Evolutionary conservation across 2,113 vertebrate species (phyloP).

Genomic region (Tauraco erythrolophus): DNA sequence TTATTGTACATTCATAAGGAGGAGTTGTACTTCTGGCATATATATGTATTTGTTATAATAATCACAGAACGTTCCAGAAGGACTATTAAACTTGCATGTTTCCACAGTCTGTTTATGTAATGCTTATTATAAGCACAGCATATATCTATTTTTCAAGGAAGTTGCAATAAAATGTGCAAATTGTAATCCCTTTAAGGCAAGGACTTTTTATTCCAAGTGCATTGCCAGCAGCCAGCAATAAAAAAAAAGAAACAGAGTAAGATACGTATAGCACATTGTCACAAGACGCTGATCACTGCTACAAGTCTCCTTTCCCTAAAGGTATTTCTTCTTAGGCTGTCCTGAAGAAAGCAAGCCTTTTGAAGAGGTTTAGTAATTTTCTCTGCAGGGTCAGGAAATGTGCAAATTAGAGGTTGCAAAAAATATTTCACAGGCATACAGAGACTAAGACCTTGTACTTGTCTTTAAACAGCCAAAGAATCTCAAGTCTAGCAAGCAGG

Average conservation of each 20-base stretch:
- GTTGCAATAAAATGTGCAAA: conserved; percentile 27
- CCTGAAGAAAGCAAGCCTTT: not conserved
- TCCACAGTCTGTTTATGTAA: conserved; percentile 29
- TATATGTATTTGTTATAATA: not conserved
- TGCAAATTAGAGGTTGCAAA: conserved; percentile 45
- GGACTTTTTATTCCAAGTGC: not conserved
- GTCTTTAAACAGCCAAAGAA: conserved; percentile 37
- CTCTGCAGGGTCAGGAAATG: conserved; percentile 22
- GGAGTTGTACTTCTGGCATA: not conserved
- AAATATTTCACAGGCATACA: conserved; percentile 21
- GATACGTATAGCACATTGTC: not conserved
- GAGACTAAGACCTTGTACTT: conserved; percentile 20
- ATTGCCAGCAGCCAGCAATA: not conserved
- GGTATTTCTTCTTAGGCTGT: not conserved
- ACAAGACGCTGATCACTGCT: not conserved
- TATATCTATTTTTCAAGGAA: conserved; percentile 17
- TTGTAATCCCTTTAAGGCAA: conserved; percentile 1
- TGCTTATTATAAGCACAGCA: not conserved
- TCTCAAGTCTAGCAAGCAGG: conserved; percentile 26
- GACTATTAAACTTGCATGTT: conserved; percentile 9
- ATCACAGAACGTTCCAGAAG: not conserved
- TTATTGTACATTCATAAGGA: not conserved
- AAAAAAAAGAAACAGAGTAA: not conserved
- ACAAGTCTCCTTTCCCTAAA: conserved; percentile 1
- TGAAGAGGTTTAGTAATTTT: conserved; percentile 14